A percentile compares a stretch with the other conserved stretches of the same genome.
phyloP scores from a whole-genome alignment of 2,797 vertebrate species.

The Schizothorax lantsangensis region DNA sequence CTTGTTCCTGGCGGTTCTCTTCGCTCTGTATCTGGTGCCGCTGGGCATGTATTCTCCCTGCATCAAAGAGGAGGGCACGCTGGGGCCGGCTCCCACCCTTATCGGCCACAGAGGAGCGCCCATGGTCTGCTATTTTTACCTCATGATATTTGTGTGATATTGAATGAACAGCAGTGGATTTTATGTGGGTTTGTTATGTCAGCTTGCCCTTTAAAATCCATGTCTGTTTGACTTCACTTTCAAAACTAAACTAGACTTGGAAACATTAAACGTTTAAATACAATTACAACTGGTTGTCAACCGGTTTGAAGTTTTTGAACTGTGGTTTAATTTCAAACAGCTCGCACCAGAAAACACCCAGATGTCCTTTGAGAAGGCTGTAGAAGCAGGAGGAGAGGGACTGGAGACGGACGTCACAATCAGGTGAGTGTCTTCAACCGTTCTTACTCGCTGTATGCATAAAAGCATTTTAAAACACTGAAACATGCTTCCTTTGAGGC shows the following conservation, averaged over 20 bases:
- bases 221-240: neutral
- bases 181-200: neutral
- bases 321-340: slow-evolving; percentile 66
- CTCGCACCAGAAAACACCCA: slow-evolving; percentile 90
- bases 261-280: neutral
- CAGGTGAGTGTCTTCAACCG: slow-evolving; percentile 77
- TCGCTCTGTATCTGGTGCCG: slow-evolving; percentile 80
- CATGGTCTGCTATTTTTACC: slow-evolving; percentile 77
- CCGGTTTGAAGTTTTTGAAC: neutral
- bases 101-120: slow-evolving; percentile 92
- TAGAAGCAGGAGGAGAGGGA: slow-evolving; percentile 82
- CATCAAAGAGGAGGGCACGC: slow-evolving; percentile 82
- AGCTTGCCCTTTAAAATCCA: slow-evolving; percentile 18
- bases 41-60: slow-evolving; percentile 83
- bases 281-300: neutral
- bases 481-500: neutral
- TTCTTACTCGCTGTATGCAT: neutral
- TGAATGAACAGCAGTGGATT: neutral
- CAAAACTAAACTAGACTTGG: neutral
- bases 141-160: slow-evolving; percentile 49
- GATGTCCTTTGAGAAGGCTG: slow-evolving; percentile 90
- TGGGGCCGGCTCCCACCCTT: slow-evolving; percentile 85
- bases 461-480: neutral
- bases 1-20: slow-evolving; percentile 84
- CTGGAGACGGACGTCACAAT: slow-evolving; percentile 88